Evolutionary conservation across 2,888 invertebrate species (phyloP).

Genomic region (Eurytoma adleriae): DNA sequence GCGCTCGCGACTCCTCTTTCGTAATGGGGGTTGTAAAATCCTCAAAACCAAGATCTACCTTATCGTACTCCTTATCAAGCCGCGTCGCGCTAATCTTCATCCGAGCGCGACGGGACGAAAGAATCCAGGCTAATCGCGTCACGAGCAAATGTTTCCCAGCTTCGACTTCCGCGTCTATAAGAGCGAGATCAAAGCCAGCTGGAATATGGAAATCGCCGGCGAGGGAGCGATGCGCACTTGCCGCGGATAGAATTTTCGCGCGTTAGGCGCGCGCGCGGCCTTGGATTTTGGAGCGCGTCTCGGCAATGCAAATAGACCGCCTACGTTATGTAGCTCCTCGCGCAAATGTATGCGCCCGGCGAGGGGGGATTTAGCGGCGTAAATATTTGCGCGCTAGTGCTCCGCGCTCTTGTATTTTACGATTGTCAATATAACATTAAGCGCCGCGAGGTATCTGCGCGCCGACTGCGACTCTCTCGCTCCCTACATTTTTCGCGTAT

Average conservation of each 20-base stretch:
- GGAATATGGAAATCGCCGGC: not conserved
- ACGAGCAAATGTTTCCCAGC: too few relatives aligned
- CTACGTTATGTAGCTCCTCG: constrained; percentile 47
- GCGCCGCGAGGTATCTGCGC: not conserved
- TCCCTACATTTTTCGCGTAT: not conserved
- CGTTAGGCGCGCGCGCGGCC: not conserved
- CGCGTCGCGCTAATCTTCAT: too few relatives aligned
- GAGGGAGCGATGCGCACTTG: too few relatives aligned
- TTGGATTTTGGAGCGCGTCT: constrained; percentile 57
- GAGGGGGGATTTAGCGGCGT: constrained; percentile 49
- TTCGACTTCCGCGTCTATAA: too few relatives aligned
- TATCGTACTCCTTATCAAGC: too few relatives aligned
- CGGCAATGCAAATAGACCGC: constrained; percentile 59
- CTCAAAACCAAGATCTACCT: too few relatives aligned
- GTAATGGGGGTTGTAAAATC: too few relatives aligned
- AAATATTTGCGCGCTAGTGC: constrained; percentile 60
- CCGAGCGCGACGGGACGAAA: too few relatives aligned
- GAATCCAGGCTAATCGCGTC: too few relatives aligned
- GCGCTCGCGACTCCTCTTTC: too few relatives aligned
- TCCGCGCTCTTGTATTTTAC: constrained; percentile 36
- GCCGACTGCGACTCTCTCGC: not conserved
- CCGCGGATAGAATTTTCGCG: too few relatives aligned
- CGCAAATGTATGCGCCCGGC: constrained; percentile 52
- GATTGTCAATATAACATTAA: constrained; percentile 42
- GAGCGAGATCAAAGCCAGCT: too few relatives aligned